phyloP scores from a whole-genome alignment of 2,888 invertebrate species.

The Lithosia quadra region DNA sequence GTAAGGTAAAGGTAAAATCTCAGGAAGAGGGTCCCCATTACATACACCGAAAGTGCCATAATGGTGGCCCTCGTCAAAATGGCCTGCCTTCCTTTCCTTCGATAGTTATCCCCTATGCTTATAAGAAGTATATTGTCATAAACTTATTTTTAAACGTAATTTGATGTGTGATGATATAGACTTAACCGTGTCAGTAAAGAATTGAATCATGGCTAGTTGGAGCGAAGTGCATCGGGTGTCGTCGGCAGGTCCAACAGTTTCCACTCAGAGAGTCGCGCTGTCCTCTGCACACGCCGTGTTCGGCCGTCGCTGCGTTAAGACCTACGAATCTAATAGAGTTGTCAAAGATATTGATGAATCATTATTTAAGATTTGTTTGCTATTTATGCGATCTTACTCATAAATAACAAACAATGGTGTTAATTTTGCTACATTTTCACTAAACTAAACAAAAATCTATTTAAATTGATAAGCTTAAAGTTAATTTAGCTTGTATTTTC shows the following conservation, averaged over 20 bases:
- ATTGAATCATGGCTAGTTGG: slow-evolving; percentile 39
- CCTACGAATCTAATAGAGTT: slow-evolving; percentile 26
- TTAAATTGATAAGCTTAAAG: too few relatives aligned
- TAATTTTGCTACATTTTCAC: too few relatives aligned
- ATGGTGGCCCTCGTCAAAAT: too few relatives aligned
- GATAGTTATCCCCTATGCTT: background rate
- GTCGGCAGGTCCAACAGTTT: slow-evolving; percentile 50
- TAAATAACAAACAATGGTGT: too few relatives aligned
- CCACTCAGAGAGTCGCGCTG: slow-evolving; percentile 56
- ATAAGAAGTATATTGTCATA: background rate
- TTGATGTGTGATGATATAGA: slow-evolving; percentile 25
- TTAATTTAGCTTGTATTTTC: too few relatives aligned
- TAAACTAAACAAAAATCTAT: too few relatives aligned
- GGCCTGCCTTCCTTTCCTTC: background rate
- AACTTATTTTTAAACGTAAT: background rate
- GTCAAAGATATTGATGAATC: background rate
- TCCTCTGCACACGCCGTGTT: slow-evolving; percentile 53
- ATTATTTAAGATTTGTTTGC: too few relatives aligned
- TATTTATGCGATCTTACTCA: too few relatives aligned
- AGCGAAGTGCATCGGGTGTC: slow-evolving; percentile 43
- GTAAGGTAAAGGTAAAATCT: too few relatives aligned
- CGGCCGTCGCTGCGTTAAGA: slow-evolving; percentile 27
- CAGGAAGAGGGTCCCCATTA: too few relatives aligned
- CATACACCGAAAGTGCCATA: too few relatives aligned
- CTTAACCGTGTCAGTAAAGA: slow-evolving; percentile 42